These are phyloP conservation scores for Ancistrus triradiatus DNA, from an alignment of 2,113 vertebrate genomes.

Conservation along the genomic window DNA sequence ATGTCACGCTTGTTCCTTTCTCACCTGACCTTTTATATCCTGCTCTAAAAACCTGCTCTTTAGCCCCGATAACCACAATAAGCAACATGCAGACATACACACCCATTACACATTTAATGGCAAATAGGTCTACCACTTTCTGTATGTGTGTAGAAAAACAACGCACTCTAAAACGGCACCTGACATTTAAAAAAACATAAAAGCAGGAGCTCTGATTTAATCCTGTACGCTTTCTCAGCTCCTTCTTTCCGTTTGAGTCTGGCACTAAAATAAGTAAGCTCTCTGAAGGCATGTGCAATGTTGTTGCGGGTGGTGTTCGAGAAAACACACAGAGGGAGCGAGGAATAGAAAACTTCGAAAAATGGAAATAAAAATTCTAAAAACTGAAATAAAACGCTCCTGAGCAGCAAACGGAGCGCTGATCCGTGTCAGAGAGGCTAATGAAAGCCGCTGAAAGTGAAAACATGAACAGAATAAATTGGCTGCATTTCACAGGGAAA, in stretches of 20 bases:
- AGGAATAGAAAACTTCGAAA: background rate
- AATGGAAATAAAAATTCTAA: background rate
- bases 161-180: slow-evolving; percentile 54
- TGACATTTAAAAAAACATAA: slow-evolving; percentile 44
- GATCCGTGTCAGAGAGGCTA: background rate
- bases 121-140: background rate
- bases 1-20: slow-evolving; percentile 59
- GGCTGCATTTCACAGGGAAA: background rate
- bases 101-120: slow-evolving; percentile 29
- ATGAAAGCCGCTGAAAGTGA: background rate
- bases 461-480: slow-evolving; percentile 5
- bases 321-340: background rate
- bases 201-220: slow-evolving; percentile 23
- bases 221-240: slow-evolving; percentile 10
- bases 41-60: slow-evolving; percentile 39
- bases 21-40: slow-evolving; percentile 58
- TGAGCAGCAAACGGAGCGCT: background rate
- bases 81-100: slow-evolving; percentile 15
- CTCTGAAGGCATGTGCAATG: slow-evolving; percentile 9
- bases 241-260: slow-evolving; percentile 8
- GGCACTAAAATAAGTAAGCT: slow-evolving; percentile 23
- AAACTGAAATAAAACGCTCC: slow-evolving; percentile 12
- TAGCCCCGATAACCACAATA: background rate
- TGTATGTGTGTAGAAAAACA: slow-evolving; percentile 43
- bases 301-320: background rate